Percentiles rank a stretch among this genome's conserved stretches.
Conservation (phyloP, 2,113 vertebrate genomes). For the Myrmophylax atrothorax region DNA sequence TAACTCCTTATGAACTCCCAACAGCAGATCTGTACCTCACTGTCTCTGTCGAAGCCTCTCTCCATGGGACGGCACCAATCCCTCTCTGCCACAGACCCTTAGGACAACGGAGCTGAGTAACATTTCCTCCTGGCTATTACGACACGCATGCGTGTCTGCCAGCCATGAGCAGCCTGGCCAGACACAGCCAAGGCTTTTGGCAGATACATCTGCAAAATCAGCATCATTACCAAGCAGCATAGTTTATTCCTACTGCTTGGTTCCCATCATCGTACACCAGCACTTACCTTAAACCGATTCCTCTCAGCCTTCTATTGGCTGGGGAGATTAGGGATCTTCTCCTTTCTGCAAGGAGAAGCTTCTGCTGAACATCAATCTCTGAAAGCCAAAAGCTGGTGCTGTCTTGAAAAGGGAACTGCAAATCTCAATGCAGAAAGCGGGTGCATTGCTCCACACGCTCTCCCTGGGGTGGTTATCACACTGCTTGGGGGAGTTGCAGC, state of each 20-base stretch:
- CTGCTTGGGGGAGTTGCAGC: accelerated
- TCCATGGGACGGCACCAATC: accelerated
- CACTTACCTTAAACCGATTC: background rate
- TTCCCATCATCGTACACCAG: accelerated
- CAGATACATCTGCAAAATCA: background rate
- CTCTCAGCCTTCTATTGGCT: background rate
- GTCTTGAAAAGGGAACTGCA: background rate
- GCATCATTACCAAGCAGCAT: accelerated
- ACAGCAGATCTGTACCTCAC: accelerated
- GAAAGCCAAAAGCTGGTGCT: background rate
- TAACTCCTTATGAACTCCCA: background rate
- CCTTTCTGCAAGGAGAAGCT: background rate
- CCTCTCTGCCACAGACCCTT: accelerated
- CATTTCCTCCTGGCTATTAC: background rate
- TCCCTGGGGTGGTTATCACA: background rate
- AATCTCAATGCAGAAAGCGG: background rate
- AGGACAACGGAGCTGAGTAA: accelerated
- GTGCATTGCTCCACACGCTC: accelerated
- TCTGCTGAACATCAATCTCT: background rate
- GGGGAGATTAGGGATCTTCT: background rate
- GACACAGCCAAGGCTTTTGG: background rate
- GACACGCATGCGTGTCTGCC: accelerated
- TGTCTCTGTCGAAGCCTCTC: background rate
- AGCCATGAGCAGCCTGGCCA: background rate
- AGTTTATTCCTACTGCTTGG: background rate